phyloP scores from a whole-genome alignment of 1,140 invertebrate species.

The Drosophila trapezifrons region DNA sequence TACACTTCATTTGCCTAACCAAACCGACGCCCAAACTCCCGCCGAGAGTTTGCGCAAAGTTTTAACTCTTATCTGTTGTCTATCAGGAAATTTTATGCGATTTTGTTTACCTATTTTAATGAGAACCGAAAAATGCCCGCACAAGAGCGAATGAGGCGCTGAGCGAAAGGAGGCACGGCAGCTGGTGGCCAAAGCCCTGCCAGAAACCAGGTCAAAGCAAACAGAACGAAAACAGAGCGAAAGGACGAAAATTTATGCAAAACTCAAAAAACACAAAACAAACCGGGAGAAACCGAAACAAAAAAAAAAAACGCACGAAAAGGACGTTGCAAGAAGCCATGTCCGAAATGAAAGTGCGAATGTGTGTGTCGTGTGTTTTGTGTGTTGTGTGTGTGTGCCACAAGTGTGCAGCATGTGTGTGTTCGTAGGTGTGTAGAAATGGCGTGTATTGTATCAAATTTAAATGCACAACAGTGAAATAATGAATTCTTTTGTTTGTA shows the following conservation, averaged over 20 bases:
- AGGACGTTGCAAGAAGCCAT: slow-evolving; percentile 67
- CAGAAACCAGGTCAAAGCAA: slow-evolving; percentile 79
- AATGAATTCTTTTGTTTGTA: slow-evolving; percentile 80
- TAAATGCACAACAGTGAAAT: slow-evolving; percentile 77
- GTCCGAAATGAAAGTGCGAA: slow-evolving; percentile 45
- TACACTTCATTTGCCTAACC: slow-evolving; percentile 69
- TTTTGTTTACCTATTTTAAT: slow-evolving; percentile 83
- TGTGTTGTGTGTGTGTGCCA: slow-evolving; percentile 2
- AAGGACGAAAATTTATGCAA: slow-evolving; percentile 79
- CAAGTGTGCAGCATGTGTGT: slow-evolving; percentile 19
- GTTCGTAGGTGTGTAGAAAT: slow-evolving; percentile 67
- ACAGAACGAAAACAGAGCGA: slow-evolving; percentile 60
- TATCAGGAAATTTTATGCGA: slow-evolving; percentile 80
- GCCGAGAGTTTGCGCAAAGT: slow-evolving; percentile 68
- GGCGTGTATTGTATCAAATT: slow-evolving; percentile 81
- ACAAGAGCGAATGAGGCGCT: slow-evolving; percentile 29
- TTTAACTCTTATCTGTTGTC: slow-evolving; percentile 80
- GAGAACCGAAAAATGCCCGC: slow-evolving; percentile 73
- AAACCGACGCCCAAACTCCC: slow-evolving; percentile 42
- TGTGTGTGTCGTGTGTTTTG: slow-evolving; percentile 21
- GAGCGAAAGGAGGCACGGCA: slow-evolving; percentile 35
- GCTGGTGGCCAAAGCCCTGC: slow-evolving; percentile 45
- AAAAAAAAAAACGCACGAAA: slow-evolving; percentile 51
- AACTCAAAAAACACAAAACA: slow-evolving; percentile 68
- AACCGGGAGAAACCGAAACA: slow-evolving; percentile 14